Percentiles rank a stretch among this genome's conserved stretches.
Conservation (phyloP, 2,888 invertebrate species). For the Sarcophaga variegata region DNA sequence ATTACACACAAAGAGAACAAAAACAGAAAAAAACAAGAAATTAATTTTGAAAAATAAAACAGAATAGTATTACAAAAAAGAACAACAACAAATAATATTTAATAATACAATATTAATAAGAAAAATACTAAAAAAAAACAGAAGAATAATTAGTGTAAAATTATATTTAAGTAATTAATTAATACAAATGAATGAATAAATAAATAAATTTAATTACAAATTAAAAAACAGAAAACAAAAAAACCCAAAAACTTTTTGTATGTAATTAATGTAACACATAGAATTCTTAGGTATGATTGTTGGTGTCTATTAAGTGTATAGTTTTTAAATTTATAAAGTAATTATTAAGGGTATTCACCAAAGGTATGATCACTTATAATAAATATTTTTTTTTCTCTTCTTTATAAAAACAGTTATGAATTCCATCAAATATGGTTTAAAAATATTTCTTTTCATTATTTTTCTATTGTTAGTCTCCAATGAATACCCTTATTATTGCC, state of each 20-base stretch:
- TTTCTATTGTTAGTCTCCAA: background rate
- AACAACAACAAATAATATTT: constrained; percentile 3
- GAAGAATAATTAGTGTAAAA: constrained; percentile 19
- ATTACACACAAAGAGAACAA: constrained; percentile 11
- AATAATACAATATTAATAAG: background rate
- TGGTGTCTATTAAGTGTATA: constrained; percentile 10
- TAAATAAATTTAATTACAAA: constrained; percentile 40
- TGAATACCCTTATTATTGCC: background rate
- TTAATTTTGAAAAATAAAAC: no score
- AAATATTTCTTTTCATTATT: background rate
- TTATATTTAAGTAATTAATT: constrained; percentile 35
- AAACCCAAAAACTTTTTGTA: constrained; percentile 13
- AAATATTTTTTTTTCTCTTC: no score
- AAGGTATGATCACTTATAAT: background rate
- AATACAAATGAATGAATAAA: constrained; percentile 12
- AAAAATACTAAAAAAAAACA: background rate
- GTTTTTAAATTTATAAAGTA: constrained; percentile 11
- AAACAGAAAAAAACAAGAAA: no score
- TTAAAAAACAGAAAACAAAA: background rate
- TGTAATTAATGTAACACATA: background rate
- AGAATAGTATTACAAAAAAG: background rate
- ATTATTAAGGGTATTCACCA: constrained; percentile 1
- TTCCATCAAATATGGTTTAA: background rate
- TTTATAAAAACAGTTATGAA: no score
- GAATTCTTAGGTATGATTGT: constrained; percentile 16